These are phyloP conservation scores for Acronicta alni DNA, from an alignment of 2,888 invertebrate genomes.

Conservation along the genomic window DNA sequence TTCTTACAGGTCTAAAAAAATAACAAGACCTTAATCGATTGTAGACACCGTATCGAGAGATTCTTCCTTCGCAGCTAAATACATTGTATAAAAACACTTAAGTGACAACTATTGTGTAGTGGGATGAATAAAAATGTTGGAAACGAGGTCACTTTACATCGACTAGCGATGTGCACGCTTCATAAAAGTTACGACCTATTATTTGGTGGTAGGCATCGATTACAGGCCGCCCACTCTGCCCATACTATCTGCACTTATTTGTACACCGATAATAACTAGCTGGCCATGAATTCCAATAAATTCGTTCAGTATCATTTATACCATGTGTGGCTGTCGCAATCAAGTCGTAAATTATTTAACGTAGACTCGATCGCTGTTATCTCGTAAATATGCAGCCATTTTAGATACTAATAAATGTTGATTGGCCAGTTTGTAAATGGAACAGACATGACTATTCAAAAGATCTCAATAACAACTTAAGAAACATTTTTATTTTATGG, in stretches of 20 bases:
- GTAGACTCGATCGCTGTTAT: slow-evolving; percentile 45
- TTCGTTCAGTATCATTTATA: slow-evolving; percentile 53
- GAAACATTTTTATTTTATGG: slow-evolving; percentile 12
- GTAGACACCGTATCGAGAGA: slow-evolving; percentile 57
- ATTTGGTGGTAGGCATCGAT: slow-evolving; percentile 43
- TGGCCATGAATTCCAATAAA: slow-evolving; percentile 65
- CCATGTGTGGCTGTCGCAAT: slow-evolving; percentile 50
- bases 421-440: slow-evolving; percentile 41
- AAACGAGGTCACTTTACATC: slow-evolving; percentile 67
- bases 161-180: slow-evolving; percentile 58
- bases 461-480: slow-evolving; percentile 27
- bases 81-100: slow-evolving; percentile 49
- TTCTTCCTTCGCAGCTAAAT: slow-evolving; percentile 46
- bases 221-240: slow-evolving; percentile 50
- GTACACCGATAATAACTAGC: slow-evolving; percentile 59
- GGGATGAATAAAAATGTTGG: slow-evolving; percentile 64
- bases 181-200: slow-evolving; percentile 55
- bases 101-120: slow-evolving; percentile 53
- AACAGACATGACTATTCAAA: slow-evolving; percentile 38
- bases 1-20: slow-evolving; percentile 59
- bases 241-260: slow-evolving; percentile 56
- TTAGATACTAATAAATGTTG: slow-evolving; percentile 47
- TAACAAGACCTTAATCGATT: slow-evolving; percentile 64
- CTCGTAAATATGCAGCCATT: slow-evolving; percentile 49
- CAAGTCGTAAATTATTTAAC: slow-evolving; percentile 50